Base-by-base conservation (phyloP, 1,140 invertebrate species). In the Cydia pomonella region DNA sequence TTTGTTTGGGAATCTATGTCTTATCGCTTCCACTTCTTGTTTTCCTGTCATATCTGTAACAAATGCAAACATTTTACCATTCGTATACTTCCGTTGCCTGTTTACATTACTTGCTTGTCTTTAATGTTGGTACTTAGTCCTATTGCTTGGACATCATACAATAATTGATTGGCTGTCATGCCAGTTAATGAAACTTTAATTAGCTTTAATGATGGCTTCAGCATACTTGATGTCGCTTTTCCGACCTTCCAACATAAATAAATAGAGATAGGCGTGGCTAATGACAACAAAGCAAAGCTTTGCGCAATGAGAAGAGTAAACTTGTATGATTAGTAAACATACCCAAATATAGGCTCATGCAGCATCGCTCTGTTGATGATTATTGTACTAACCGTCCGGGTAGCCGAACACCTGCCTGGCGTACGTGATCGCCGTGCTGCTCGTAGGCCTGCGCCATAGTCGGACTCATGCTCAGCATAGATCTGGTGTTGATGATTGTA, bases 361-460 rank as follows among this genome's bases (percentile, higher is more conserved):
- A 38, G 12, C 44, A 16, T 47, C 12, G 44, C 12, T 47, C 13
- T 47, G 16, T 47, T 47, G 44, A 4, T 16, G 16, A 38, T 38
- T 9, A 38, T 38, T 23, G 27, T 64, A 75, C 85, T 87, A 74
- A 91, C 91, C 87, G 79, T 92, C 90, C 75, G 92, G 84, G 69
- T 92, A 93, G 13, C 97, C 97, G 90, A 98, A 98, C 80, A 97
- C 96, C 93, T 98, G 97, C 23, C 96, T 97, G 1, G 97, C 97
- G 87, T 97, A 98, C 1, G 97, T 97, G 80, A 98, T 96, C 96
- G 72, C 95, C 95, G 82, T 97, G 95, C 73, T 95, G 94, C 33
- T 95, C 94, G 90, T 98, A 97, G 0, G 97, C 94, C 87, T 98
- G 96, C 1, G 96, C 94, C 89, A 98, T 94, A 1, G 97, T 97